Evolutionary conservation across 2,888 invertebrate species (phyloP), one percentile per base, ranked within the genome.

Genomic region (Metellina segmentata): DNA sequence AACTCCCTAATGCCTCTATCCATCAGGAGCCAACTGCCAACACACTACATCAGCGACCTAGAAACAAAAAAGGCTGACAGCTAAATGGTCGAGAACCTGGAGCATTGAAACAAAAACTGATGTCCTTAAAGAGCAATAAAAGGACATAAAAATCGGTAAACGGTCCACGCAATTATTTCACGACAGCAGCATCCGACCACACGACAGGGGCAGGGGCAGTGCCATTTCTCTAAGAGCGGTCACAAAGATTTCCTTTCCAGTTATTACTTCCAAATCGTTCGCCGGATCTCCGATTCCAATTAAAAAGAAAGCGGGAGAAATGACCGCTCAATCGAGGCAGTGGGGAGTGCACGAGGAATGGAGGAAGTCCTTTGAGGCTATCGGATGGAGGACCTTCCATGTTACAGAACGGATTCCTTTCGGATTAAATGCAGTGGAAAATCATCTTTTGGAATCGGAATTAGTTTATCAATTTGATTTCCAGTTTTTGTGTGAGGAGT

Each of bases 191-290:
- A 77, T 77, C n/a, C 51, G 77, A 51, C 51, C 77, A 48, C 20
- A 34, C 34, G 34, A 34, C 34, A 34, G 34, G 34, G 34, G 34
- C 34, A 34, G 34, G 34, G 34, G 34, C 34, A 34, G 34, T 4
- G 34, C 34, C 34, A 34, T 34, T 34, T 34, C 34, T 34, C 34
- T 34, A 34, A 34, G 34, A 34, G 34, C 11, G 61, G 61, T 61
- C 61, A 61, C 61, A 61, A 61, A 61, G 61, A 61, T 61, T 61
- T 61, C 61, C 61, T 11, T 61, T 61, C 61, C 61, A 61, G 79
- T 79, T 79, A 79, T 79, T 79, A 61, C 79, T 79, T 34, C 61
- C 61, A 61, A 79, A 79, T 79, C 61, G 79, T 13, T 79, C 11
- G 19, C 34, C 79, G 19, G 61, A 19, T 8, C 77, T 77, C 51